Base-by-base conservation (phyloP, 2,113 vertebrate species). In the Pavo muticus region DNA sequence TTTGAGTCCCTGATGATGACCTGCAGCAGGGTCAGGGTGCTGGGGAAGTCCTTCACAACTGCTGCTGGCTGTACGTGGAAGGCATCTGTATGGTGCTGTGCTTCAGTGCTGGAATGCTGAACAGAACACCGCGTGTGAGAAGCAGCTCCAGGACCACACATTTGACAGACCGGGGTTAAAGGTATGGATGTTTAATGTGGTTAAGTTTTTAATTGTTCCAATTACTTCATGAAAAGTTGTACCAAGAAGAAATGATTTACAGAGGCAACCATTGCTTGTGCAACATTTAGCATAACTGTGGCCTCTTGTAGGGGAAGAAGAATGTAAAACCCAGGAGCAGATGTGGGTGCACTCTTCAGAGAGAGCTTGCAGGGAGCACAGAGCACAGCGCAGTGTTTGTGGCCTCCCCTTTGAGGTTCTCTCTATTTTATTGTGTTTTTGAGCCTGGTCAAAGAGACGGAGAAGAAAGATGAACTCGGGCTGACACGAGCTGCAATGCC, bases 41-140 rank as follows among this genome's bases (percentile, higher is more conserved):
- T 87, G 24, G 29, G 2, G 0, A n/a, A 67, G 32, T 52, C n/a
- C n/a, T 75, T 59, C 2, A 21, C 5, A 11, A 13, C 39, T 85
- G 23, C 50, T 77, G 0, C 23, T 68, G 59, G 76, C 63, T 79
- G 60, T 1, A 27, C 0, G 0, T 63, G 27, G 37, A 35, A 81
- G 19, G 32, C 32, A 18, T 44, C 67, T 60, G n/a, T 69, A 25
- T 6, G 57, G 27, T 30, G 9, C n/a, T 30, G 3, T 2, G 1
- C n/a, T 71, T 7, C 32, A 25, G 47, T 63, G 70, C 44, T 27
- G 60, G 30, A 30, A 15, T 0, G 2, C 30, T 32, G 52, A 85
- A 44, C 60, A 27, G 21, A 39, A 29, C 27, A 4, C 44, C 54
- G 9, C 44, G 10, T 30, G n/a, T 8, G 20, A 54, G 52, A 65